Conservation (phyloP, 2,888 invertebrate species). For the Seira sanloemensis region DNA sequence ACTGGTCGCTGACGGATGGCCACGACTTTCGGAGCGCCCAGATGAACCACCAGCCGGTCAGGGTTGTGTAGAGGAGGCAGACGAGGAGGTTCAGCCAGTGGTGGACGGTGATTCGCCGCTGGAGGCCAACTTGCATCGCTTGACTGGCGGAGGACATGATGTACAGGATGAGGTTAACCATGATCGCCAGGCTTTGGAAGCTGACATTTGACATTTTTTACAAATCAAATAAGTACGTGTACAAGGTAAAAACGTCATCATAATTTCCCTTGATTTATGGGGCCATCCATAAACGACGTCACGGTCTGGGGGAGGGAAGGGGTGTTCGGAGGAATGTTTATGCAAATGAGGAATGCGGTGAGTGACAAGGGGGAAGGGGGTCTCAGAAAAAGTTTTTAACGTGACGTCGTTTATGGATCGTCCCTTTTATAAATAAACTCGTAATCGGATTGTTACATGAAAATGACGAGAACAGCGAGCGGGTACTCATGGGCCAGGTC, state of each 20-base stretch:
- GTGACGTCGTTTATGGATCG: too few species aligned
- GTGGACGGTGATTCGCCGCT: conserved; percentile 46
- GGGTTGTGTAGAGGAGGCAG: conserved; percentile 47
- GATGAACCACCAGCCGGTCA: conserved; percentile 67
- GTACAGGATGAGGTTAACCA: conserved; percentile 65
- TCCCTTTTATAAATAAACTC: too few species aligned
- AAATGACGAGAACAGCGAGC: conserved; percentile 64
- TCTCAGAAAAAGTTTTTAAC: too few species aligned
- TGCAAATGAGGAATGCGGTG: too few species aligned
- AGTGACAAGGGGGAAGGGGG: too few species aligned
- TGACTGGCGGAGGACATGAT: conserved; percentile 67
- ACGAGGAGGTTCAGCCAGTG: conserved; percentile 64
- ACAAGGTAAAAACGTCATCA: too few species aligned
- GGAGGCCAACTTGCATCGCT: conserved; percentile 65
- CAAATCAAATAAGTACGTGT: background rate
- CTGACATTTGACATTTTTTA: conserved; percentile 39
- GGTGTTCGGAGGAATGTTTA: too few species aligned
- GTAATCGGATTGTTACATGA: conserved; percentile 64
- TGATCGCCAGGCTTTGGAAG: conserved; percentile 60
- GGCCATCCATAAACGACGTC: too few species aligned
- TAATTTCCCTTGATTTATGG: too few species aligned
- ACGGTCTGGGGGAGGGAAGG: too few species aligned
- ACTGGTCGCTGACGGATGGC: conserved; percentile 70
- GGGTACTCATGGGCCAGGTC: conserved; percentile 65
- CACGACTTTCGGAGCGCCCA: conserved; percentile 70